A percentile compares a stretch with the other conserved stretches of the same genome.
phyloP scores from a whole-genome alignment of 2,113 vertebrate species.

The Pica pica region DNA sequence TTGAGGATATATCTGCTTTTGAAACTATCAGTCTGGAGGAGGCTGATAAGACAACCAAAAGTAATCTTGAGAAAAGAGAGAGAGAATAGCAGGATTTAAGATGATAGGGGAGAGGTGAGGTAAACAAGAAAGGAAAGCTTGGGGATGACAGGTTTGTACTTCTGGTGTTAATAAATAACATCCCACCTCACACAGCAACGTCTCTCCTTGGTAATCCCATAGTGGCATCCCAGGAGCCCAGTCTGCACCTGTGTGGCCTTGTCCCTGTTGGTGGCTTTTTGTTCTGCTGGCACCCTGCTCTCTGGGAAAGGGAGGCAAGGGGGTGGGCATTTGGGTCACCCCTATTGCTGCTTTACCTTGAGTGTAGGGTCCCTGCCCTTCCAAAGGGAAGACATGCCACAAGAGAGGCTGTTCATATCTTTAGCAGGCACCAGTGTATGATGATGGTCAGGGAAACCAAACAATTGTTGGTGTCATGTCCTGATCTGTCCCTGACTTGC shows the following conservation, averaged over 20 bases:
- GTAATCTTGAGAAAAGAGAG: slow-evolving; percentile 43
- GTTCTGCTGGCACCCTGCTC: not conserved
- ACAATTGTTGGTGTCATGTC: accelerated
- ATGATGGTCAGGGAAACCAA: not conserved
- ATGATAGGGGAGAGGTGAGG: slow-evolving; percentile 10
- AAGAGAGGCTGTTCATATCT: accelerated
- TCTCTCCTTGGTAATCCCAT: not conserved
- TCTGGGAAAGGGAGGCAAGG: not conserved
- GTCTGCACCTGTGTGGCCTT: not conserved
- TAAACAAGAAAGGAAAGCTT: not conserved
- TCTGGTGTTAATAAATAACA: not conserved
- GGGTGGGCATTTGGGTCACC: not conserved
- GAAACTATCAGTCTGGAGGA: slow-evolving; percentile 48
- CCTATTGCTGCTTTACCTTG: not conserved
- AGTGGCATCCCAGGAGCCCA: not conserved
- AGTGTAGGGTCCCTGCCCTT: not conserved
- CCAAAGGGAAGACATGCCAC: not conserved
- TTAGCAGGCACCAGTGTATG: accelerated
- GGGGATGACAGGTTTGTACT: not conserved
- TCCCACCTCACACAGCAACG: not conserved
- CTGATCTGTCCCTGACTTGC: not conserved
- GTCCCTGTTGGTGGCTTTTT: not conserved
- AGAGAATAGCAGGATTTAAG: slow-evolving; percentile 32
- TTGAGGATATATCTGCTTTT: not conserved
- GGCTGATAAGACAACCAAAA: slow-evolving; percentile 45